Conservation (phyloP, 2,797 vertebrate genomes). For the Rhabdophis nuchalis region DNA sequence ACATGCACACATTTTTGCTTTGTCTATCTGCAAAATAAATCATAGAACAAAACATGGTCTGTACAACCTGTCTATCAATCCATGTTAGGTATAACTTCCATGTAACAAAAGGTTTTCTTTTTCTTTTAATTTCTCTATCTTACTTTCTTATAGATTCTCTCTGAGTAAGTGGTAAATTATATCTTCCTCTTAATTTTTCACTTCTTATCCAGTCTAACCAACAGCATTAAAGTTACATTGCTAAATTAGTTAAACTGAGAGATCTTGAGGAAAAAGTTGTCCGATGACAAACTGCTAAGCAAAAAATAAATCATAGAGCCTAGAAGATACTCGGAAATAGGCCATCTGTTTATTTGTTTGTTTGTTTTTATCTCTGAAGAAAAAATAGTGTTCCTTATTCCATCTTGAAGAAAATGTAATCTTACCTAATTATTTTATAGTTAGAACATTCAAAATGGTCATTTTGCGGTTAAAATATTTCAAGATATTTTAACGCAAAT, state of each 20-base stretch:
- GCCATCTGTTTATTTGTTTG: not conserved
- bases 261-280: not conserved
- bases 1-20: not conserved
- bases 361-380: not conserved
- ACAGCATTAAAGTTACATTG: not conserved
- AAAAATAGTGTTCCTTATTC: not conserved
- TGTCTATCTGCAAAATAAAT: not conserved
- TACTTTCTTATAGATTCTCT: not conserved
- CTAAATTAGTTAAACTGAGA: not conserved
- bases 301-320: not conserved
- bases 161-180: not conserved
- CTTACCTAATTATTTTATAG: not conserved
- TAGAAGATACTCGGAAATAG: not conserved
- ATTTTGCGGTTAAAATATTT: not conserved
- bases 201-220: not conserved
- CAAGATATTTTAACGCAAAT: not conserved
- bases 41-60: not conserved
- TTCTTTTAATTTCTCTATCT: not conserved
- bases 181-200: not conserved
- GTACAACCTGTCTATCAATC: not conserved
- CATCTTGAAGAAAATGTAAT: not conserved
- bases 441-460: not conserved
- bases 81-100: not conserved
- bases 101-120: not conserved
- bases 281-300: not conserved